Percentiles rank a stretch among this genome's conserved stretches.
Evolutionary conservation across 2,113 vertebrate genomes (phyloP).

Genomic region (Ancistrus triradiatus): DNA sequence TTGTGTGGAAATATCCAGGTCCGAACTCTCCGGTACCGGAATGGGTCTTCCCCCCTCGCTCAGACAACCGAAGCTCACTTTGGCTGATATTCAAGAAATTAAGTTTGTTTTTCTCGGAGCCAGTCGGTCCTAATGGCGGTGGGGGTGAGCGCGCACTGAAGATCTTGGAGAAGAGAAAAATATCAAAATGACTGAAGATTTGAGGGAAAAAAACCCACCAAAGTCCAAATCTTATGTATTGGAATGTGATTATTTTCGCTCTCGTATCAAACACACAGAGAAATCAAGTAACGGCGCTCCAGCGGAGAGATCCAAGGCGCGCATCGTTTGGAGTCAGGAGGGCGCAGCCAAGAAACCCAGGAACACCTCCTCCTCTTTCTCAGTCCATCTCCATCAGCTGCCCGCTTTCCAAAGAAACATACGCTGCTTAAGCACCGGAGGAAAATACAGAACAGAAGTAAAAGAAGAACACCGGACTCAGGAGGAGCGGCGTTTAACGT

Average conservation of each 20-base stretch:
- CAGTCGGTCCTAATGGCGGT: conserved; percentile 51
- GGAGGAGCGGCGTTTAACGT: not conserved
- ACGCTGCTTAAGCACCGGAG: not conserved
- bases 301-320: conserved; percentile 54
- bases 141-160: conserved; percentile 65
- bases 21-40: conserved; percentile 48
- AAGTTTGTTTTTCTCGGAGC: conserved; percentile 43
- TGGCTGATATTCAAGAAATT: conserved; percentile 65
- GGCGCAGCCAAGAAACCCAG: conserved; percentile 51
- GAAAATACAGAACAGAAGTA: not conserved
- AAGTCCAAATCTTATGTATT: conserved; percentile 41
- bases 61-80: conserved; percentile 20
- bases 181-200: conserved; percentile 44
- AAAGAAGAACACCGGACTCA: not conserved
- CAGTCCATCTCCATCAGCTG: not conserved
- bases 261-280: not conserved
- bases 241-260: conserved; percentile 11
- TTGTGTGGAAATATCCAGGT: conserved; percentile 36
- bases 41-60: conserved; percentile 63
- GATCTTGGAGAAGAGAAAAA: conserved; percentile 7
- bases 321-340: conserved; percentile 40
- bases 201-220: conserved; percentile 36
- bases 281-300: conserved; percentile 45
- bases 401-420: not conserved
- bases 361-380: not conserved